Evolutionary conservation across 2,797 vertebrate species (phyloP).

Genomic region (Myotis pilosus): DNA sequence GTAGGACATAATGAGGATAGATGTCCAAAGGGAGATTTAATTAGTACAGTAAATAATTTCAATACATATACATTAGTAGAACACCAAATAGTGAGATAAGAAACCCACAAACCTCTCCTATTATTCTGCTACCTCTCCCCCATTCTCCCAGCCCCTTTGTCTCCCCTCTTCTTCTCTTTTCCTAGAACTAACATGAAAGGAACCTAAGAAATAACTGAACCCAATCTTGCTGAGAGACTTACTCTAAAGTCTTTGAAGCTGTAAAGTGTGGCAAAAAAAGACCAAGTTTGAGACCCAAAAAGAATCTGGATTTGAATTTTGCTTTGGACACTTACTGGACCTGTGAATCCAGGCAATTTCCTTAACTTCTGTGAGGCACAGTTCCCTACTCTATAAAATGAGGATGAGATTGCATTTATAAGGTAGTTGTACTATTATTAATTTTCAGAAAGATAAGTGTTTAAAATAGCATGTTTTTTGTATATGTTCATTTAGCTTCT

Average conservation of each 20-base stretch:
- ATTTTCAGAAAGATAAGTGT: neutral
- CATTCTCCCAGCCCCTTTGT: neutral
- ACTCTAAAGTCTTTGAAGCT: neutral
- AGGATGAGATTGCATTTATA: neutral
- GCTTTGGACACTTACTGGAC: neutral
- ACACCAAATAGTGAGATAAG: neutral
- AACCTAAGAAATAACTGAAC: neutral
- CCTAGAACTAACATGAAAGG: neutral
- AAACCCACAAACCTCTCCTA: neutral
- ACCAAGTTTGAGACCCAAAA: neutral
- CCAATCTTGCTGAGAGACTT: neutral
- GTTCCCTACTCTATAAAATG: neutral
- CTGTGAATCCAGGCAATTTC: neutral
- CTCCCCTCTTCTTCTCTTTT: neutral
- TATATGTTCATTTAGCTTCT: neutral
- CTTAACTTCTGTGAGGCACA: neutral
- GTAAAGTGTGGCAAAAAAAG: neutral
- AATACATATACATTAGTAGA: neutral
- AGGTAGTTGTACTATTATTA: neutral
- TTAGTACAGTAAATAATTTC: neutral
- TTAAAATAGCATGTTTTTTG: neutral
- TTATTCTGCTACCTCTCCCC: neutral
- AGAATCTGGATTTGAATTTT: neutral
- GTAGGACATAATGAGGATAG: neutral
- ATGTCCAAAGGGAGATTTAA: neutral